Percentiles rank a stretch among this genome's conserved stretches.
Conservation (phyloP, 2,888 invertebrate species). For the Lydus trimaculatus region DNA sequence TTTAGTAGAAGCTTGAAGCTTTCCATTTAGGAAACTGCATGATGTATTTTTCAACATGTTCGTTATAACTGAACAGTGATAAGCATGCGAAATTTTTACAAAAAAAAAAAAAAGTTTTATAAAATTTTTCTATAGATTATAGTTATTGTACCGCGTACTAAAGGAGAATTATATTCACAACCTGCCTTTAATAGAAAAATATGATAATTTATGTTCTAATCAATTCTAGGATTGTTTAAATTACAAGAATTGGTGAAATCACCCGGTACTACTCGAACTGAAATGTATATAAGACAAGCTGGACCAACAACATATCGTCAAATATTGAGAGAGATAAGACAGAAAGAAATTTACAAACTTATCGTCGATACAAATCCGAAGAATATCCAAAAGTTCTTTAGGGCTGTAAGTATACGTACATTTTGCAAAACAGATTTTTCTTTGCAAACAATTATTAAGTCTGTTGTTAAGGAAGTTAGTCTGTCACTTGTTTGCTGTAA, state of each 20-base stretch:
- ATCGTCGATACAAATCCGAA: conserved; percentile 88
- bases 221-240: conserved; percentile 75
- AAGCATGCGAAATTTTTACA: too few relatives aligned
- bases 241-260: conserved; percentile 83
- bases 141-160: neutral
- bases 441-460: neutral
- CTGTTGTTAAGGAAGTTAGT: neutral
- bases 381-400: conserved; percentile 81
- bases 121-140: neutral
- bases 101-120: too few relatives aligned
- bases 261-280: conserved; percentile 70
- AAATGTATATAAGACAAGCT: conserved; percentile 82
- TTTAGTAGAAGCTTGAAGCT: conserved; percentile 25
- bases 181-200: neutral
- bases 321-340: conserved; percentile 81
- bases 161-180: neutral
- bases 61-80: neutral
- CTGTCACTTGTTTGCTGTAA: neutral
- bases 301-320: conserved; percentile 74
- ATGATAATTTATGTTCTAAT: conserved; percentile 5
- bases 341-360: conserved; percentile 85
- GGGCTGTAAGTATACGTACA: conserved; percentile 74
- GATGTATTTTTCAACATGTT: neutral
- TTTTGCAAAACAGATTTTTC: neutral
- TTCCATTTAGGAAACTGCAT: conserved; percentile 19